Conservation (phyloP, 2,797 vertebrate genomes). For the Myripristis jacobus region DNA sequence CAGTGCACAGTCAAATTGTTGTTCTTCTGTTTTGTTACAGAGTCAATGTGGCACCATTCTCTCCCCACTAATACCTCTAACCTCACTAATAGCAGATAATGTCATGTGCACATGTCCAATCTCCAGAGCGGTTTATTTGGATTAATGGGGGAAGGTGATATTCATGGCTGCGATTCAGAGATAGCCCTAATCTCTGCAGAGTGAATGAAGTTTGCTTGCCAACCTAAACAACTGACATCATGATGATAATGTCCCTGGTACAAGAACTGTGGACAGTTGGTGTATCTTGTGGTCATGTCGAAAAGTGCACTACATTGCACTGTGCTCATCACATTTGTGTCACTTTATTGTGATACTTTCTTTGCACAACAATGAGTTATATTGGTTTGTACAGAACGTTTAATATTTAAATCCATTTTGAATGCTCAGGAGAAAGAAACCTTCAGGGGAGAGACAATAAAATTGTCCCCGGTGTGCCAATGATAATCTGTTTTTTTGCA, state of each 20-base stretch:
- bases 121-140: conserved; percentile 68
- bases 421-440: too few relatives aligned
- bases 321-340: conserved; percentile 4
- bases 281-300: neutral
- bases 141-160: conserved; percentile 79
- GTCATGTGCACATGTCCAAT: conserved; percentile 70
- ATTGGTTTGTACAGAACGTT: too few relatives aligned
- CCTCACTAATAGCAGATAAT: conserved; percentile 76
- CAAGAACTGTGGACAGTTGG: neutral
- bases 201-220: conserved; percentile 37
- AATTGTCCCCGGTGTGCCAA: too few relatives aligned
- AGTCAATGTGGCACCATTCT: conserved; percentile 29
- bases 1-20: conserved; percentile 17
- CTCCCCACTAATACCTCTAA: conserved; percentile 56
- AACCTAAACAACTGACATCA: conserved; percentile 18
- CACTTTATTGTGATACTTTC: neutral
- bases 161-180: conserved; percentile 57
- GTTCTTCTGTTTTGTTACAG: neutral
- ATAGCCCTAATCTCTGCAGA: conserved; percentile 67
- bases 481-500: too few relatives aligned
- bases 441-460: too few relatives aligned
- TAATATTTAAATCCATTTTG: too few relatives aligned
- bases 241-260: neutral
- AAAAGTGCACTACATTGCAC: neutral
- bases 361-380: neutral